Evolutionary conservation across 2,113 vertebrate genomes (phyloP).

Genomic region (Nothocercus julius): DNA sequence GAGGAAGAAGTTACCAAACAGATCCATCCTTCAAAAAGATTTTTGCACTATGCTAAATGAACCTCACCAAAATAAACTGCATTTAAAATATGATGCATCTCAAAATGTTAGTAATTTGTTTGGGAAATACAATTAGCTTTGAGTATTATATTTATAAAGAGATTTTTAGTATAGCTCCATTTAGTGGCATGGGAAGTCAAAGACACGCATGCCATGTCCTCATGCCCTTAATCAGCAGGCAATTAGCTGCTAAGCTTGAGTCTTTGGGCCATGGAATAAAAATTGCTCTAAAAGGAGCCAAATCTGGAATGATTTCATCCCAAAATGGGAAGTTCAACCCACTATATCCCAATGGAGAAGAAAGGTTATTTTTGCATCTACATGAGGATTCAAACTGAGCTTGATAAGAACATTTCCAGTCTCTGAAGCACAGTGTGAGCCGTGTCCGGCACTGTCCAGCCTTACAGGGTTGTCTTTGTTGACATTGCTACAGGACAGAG

Average conservation of each 20-base stretch:
- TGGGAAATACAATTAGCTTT: not conserved
- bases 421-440: not conserved
- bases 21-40: conserved; percentile 12
- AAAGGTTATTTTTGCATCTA: not conserved
- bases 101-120: not conserved
- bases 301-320: not conserved
- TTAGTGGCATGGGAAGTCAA: not conserved
- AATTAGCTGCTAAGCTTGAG: not conserved
- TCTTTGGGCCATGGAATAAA: not conserved
- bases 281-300: not conserved
- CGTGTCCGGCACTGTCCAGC: not conserved
- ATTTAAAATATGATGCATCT: not conserved
- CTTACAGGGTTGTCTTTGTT: not conserved
- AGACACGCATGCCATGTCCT: not conserved
- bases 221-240: not conserved
- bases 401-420: not conserved
- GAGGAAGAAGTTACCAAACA: not conserved
- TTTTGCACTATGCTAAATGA: not conserved
- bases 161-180: not conserved
- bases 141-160: not conserved
- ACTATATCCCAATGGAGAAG: not conserved
- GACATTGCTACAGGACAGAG: fast-evolving
- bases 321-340: not conserved
- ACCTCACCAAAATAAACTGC: not conserved
- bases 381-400: not conserved